A percentile compares a stretch with the other conserved stretches of the same genome.
These are phyloP conservation scores for Agrypnus murinus DNA, from an alignment of 2,888 invertebrate species.

Conservation along the genomic window DNA sequence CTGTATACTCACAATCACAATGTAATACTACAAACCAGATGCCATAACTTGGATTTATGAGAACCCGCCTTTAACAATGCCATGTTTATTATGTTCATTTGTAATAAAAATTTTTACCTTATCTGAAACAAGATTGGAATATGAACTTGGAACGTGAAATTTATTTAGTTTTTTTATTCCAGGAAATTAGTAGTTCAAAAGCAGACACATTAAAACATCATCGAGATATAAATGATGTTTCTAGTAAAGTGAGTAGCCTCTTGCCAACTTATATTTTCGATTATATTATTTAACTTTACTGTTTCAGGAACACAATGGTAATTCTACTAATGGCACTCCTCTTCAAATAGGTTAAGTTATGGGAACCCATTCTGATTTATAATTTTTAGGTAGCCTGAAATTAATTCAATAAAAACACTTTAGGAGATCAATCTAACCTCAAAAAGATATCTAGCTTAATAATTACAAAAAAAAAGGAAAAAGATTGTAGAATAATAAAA, in stretches of 20 bases:
- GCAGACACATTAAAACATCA: slow-evolving; percentile 50
- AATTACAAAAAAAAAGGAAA: no score
- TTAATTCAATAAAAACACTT: not conserved
- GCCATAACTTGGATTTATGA: no score
- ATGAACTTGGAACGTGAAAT: no score
- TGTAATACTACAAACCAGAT: no score
- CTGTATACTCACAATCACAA: no score
- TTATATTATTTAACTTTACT: slow-evolving; percentile 10
- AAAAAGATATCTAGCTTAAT: slow-evolving; percentile 19
- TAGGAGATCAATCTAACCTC: slow-evolving; percentile 1
- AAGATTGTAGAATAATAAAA: slow-evolving; percentile 13
- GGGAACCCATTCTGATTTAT: not conserved
- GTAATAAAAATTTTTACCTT: no score
- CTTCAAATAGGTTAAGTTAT: slow-evolving; percentile 47
- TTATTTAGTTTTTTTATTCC: not conserved
- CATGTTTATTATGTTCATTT: no score
- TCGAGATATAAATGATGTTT: slow-evolving; percentile 43
- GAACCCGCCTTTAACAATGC: no score
- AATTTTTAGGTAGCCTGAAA: slow-evolving; percentile 11
- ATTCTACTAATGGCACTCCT: slow-evolving; percentile 61
- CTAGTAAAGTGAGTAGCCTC: slow-evolving; percentile 48
- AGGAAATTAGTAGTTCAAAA: slow-evolving; percentile 61
- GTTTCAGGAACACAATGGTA: slow-evolving; percentile 60
- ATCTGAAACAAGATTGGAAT: no score
- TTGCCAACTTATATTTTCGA: not conserved